Conservation (phyloP, 1,140 invertebrate genomes). For the Drosophila fuyamai region DNA sequence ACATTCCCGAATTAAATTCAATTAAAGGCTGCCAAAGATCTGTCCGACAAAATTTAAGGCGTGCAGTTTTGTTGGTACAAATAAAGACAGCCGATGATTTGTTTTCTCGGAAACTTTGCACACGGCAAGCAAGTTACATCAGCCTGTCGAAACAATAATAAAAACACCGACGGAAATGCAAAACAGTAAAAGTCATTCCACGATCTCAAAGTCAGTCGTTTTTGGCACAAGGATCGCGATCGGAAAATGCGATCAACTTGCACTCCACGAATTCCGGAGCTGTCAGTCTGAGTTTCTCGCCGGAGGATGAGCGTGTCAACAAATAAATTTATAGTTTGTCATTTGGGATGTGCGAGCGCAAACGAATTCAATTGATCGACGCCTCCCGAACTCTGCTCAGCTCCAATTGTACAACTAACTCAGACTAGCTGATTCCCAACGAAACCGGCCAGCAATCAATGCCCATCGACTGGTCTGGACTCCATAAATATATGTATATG, state of each 20-base stretch:
- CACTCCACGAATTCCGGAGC: conserved; percentile 24
- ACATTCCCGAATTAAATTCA: conserved; percentile 59
- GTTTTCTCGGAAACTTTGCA: conserved; percentile 53
- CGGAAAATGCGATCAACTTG: conserved; percentile 25
- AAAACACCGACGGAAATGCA: conserved; percentile 15
- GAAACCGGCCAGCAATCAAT: conserved; percentile 66
- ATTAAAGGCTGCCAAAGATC: conserved; percentile 65
- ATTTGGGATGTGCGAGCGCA: conserved; percentile 26
- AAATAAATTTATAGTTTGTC: conserved; percentile 66
- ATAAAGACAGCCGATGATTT: conserved; percentile 53
- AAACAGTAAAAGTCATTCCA: conserved; percentile 17
- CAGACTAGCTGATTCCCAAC: conserved; percentile 73
- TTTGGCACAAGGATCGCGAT: conserved; percentile 30
- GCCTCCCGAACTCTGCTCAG: conserved; percentile 20
- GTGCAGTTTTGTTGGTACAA: conserved; percentile 31
- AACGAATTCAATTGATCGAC: conserved; percentile 71
- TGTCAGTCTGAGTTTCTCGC: conserved; percentile 27
- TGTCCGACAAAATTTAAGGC: conserved; percentile 41
- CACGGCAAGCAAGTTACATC: conserved; percentile 59
- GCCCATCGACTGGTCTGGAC: conserved; percentile 27
- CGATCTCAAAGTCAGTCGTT: conserved; percentile 30
- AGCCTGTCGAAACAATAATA: conserved; percentile 37
- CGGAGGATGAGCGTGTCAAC: conserved; percentile 50
- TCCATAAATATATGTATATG: conserved; percentile 6
- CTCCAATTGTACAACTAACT: conserved; percentile 69